phyloP scores from a whole-genome alignment of 2,797 vertebrate genomes.

The Anolis apletophallus region DNA sequence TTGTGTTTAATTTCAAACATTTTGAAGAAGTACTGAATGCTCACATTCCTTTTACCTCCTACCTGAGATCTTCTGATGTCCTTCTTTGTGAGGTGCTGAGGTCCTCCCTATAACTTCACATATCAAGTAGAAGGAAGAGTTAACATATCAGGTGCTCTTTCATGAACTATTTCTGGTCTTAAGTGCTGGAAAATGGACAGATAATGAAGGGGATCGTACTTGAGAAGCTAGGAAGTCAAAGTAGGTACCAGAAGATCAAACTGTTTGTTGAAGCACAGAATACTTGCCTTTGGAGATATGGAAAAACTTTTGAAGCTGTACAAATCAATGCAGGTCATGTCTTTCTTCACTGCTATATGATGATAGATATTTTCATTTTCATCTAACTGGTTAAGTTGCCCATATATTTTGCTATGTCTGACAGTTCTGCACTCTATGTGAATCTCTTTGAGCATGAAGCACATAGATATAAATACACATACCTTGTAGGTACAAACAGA shows the following conservation, averaged over 20 bases:
- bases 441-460: neutral
- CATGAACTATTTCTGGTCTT: conserved; percentile 15
- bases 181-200: conserved; percentile 36
- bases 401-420: neutral
- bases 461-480: neutral
- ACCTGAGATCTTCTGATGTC: conserved; percentile 8
- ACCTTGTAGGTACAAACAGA: neutral
- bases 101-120: conserved; percentile 13
- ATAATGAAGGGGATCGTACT: conserved; percentile 19
- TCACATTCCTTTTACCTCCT: neutral
- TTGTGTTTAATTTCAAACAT: neutral
- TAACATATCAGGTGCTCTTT: conserved; percentile 45
- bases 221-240: conserved; percentile 42
- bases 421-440: neutral
- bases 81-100: conserved; percentile 32
- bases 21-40: conserved; percentile 10
- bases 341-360: neutral
- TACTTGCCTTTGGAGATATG: neutral
- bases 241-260: neutral
- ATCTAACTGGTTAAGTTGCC: conserved; percentile 7
- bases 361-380: conserved; percentile 12
- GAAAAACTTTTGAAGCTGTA: conserved; percentile 30
- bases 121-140: conserved; percentile 18
- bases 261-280: conserved; percentile 31
- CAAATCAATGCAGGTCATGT: neutral